Percentiles rank a stretch among this genome's conserved stretches.
These are phyloP conservation scores for Benitochromis conjunctus DNA, from an alignment of 2,113 vertebrate species.

Conservation along the genomic window DNA sequence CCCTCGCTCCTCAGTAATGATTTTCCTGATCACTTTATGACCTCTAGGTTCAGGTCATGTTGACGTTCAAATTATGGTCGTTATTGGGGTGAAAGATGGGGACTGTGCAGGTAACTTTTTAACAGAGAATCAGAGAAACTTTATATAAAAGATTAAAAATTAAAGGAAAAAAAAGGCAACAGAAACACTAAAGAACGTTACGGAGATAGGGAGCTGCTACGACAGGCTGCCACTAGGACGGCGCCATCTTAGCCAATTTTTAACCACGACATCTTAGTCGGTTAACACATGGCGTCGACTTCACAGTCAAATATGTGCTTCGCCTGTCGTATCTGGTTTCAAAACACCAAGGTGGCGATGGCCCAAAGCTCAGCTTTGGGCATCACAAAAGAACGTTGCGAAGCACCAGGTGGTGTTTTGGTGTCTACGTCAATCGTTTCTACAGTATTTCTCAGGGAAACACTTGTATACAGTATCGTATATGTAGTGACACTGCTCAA, in stretches of 20 bases:
- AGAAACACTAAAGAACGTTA: neutral
- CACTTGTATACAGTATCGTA: neutral
- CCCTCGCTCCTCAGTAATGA: neutral
- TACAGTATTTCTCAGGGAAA: neutral
- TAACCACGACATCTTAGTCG: accelerated
- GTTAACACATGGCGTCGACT: neutral
- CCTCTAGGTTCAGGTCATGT: accelerated
- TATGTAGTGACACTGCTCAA: neutral
- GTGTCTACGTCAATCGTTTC: neutral
- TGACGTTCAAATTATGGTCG: neutral
- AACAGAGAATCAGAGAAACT: neutral
- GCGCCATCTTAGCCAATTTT: neutral
- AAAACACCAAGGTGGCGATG: neutral
- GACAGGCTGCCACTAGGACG: neutral
- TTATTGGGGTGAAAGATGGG: neutral
- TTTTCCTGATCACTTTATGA: neutral
- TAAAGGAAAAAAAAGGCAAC: neutral
- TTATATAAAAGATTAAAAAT: neutral
- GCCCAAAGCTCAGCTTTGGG: neutral
- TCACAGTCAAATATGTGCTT: neutral
- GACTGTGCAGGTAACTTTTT: neutral
- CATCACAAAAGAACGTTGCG: neutral
- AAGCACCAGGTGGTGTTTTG: neutral
- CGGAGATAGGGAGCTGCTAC: accelerated
- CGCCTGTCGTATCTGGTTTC: neutral